These are phyloP conservation scores for Coluber constrictor DNA, from an alignment of 2,797 vertebrate species.

Conservation along the genomic window DNA sequence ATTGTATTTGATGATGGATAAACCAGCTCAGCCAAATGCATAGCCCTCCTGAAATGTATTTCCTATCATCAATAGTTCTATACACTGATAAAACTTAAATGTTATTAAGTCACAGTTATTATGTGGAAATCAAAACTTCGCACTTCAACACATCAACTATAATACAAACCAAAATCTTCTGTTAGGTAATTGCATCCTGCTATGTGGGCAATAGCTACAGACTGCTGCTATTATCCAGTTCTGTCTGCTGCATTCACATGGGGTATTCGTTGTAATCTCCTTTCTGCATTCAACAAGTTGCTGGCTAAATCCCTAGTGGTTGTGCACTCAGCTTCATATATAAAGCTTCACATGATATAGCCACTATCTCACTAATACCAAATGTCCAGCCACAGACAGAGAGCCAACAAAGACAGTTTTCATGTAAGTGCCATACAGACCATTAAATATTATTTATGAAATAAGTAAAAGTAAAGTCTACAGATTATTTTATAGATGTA, in stretches of 20 bases:
- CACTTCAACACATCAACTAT: background rate
- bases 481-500: background rate
- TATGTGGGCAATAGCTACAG: background rate
- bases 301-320: background rate
- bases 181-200: background rate
- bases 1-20: background rate
- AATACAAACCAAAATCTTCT: background rate
- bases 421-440: background rate
- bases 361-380: background rate
- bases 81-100: background rate
- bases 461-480: background rate
- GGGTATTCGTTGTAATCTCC: background rate
- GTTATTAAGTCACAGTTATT: background rate
- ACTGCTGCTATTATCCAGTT: background rate
- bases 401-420: background rate
- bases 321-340: background rate
- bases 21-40: background rate
- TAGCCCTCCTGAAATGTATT: background rate
- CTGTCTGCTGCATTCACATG: background rate
- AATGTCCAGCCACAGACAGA: background rate
- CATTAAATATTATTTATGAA: background rate
- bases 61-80: background rate
- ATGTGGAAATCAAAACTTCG: background rate
- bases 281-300: background rate
- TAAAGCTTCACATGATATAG: background rate